Evolutionary conservation across 2,888 invertebrate genomes (phyloP).

Genomic region (Synanthedon andrenaeformis): DNA sequence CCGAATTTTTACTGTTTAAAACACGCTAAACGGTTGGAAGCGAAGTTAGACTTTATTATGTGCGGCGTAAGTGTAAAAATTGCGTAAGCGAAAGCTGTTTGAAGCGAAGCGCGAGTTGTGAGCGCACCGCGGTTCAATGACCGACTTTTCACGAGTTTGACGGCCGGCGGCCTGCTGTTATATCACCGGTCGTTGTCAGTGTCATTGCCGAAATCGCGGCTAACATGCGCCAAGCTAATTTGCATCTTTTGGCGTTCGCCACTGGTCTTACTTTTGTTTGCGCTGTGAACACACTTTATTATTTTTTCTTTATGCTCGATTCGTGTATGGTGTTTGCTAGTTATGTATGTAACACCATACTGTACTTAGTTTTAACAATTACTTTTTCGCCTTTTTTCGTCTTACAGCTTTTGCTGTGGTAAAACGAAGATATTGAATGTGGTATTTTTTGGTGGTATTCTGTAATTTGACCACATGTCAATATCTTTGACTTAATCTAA

Average conservation of each 20-base stretch:
- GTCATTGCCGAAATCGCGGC: constrained; percentile 66
- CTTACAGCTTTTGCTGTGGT: too few species aligned
- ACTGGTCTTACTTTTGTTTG: constrained; percentile 40
- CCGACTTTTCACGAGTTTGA: constrained; percentile 71
- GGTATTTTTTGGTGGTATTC: too few species aligned
- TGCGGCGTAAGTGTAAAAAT: constrained; percentile 44
- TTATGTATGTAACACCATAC: background rate
- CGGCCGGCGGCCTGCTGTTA: constrained; percentile 70
- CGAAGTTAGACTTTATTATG: constrained; percentile 44
- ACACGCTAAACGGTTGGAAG: constrained; percentile 19
- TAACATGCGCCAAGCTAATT: constrained; percentile 35
- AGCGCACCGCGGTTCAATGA: constrained; percentile 61
- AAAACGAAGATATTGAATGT: too few species aligned
- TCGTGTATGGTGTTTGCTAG: background rate
- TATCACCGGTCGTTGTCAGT: constrained; percentile 69
- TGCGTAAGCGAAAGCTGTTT: constrained; percentile 50
- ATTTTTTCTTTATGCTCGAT: background rate
- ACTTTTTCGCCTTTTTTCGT: too few species aligned
- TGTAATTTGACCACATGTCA: too few species aligned
- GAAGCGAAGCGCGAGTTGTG: constrained; percentile 34
- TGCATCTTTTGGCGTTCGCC: constrained; percentile 33
- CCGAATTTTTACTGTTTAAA: constrained; percentile 41
- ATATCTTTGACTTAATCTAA: too few species aligned
- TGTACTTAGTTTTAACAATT: too few species aligned
- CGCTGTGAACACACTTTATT: background rate